phyloP scores from a whole-genome alignment of 2,888 invertebrate genomes.

The Oxyteleia sp. region DNA sequence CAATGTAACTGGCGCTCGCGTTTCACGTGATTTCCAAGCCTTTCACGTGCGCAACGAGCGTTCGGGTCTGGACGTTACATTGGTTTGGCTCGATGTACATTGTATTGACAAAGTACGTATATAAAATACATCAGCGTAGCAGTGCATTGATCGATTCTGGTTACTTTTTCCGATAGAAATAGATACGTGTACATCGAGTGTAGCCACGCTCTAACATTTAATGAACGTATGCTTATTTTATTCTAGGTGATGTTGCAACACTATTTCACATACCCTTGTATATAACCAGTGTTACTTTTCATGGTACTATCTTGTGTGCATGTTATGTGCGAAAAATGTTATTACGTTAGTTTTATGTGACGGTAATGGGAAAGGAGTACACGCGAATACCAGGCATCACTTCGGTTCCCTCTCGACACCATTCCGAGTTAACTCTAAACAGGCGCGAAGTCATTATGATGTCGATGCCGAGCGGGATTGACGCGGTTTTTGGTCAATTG shows the following conservation, averaged over 20 bases:
- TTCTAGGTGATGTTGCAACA: conserved; percentile 86
- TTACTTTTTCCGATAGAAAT: conserved; percentile 46
- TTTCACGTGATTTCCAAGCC: conserved; percentile 42
- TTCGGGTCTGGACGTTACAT: conserved; percentile 42
- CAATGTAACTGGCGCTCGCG: conserved; percentile 55
- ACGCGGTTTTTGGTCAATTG: too few relatives aligned
- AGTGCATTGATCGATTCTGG: conserved; percentile 51
- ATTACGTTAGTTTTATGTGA: conserved; percentile 68
- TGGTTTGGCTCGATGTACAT: conserved; percentile 58
- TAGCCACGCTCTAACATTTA: conserved; percentile 77
- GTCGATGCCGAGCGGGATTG: too few relatives aligned
- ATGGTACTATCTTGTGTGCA: conserved; percentile 62
- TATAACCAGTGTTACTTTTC: conserved; percentile 68
- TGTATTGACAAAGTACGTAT: conserved; percentile 41
- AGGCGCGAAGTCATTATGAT: conserved; percentile 6
- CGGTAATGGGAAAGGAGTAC: conserved; percentile 86
- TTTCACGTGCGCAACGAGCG: conserved; percentile 35
- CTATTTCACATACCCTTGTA: conserved; percentile 79
- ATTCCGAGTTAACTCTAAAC: conserved; percentile 78
- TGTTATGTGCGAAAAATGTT: conserved; percentile 60
- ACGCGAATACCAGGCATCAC: conserved; percentile 88
- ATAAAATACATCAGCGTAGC: conserved; percentile 27
- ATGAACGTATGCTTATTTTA: conserved; percentile 83
- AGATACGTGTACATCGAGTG: conserved; percentile 67
- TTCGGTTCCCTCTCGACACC: conserved; percentile 85